Conservation (phyloP, 2,888 invertebrate genomes). For the Druceiella hillmani region DNA sequence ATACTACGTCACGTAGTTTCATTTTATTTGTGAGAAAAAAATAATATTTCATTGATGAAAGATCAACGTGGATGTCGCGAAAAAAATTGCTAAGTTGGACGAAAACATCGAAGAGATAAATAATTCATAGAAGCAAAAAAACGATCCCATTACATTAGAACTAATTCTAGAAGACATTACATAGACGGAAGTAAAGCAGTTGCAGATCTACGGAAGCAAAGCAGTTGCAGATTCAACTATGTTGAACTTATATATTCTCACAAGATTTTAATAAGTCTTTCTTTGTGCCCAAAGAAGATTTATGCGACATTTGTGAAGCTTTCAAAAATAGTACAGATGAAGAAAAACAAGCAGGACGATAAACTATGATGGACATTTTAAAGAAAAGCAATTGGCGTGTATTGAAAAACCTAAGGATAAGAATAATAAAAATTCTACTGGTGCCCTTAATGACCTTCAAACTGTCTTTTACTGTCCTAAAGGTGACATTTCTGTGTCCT, state of each 20-base stretch:
- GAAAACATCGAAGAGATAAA: slow-evolving; percentile 4
- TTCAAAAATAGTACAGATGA: slow-evolving; percentile 20
- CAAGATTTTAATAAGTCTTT: slow-evolving; percentile 21
- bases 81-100: too few species aligned
- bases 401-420: slow-evolving; percentile 23
- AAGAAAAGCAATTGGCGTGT: slow-evolving; percentile 21
- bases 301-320: slow-evolving; percentile 13
- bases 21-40: too few species aligned
- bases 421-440: slow-evolving; percentile 18
- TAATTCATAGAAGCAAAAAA: slow-evolving; percentile 12
- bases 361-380: slow-evolving; percentile 22
- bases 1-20: too few species aligned
- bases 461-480: slow-evolving; percentile 29
- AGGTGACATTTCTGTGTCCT: slow-evolving; percentile 27
- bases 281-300: slow-evolving; percentile 24
- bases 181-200: slow-evolving; percentile 17
- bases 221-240: not conserved
- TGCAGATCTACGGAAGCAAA: not conserved
- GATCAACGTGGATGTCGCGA: too few species aligned
- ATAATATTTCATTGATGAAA: too few species aligned
- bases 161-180: slow-evolving; percentile 16
- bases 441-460: slow-evolving; percentile 27
- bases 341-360: slow-evolving; percentile 24
- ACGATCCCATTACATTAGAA: slow-evolving; percentile 20
- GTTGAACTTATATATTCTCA: slow-evolving; percentile 16